Base-by-base conservation (phyloP, 2,888 invertebrate genomes). In the Chaetogeoica ovagalla region DNA sequence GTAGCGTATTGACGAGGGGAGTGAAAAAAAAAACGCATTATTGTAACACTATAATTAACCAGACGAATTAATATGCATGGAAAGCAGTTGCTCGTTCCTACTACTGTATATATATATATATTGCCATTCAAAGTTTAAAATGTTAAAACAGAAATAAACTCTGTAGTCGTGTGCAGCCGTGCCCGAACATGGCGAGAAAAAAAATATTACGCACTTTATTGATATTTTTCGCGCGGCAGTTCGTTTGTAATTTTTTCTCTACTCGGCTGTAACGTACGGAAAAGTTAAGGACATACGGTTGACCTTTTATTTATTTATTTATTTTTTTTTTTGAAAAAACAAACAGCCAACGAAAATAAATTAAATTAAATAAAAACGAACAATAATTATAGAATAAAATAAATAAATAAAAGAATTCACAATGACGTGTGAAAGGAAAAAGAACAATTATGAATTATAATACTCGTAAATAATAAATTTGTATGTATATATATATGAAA, bases 41-140 rank as follows among this genome's bases (percentile, higher is more conserved):
- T 77, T 62, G 62, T 60, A 77, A 77, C 59, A 77, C 70, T 70
- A 77, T 77, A 77, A 69, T 69, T 77, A 77, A 77, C 68, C 62
- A 62, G 37, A 69, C 70, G 62, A 77, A 77, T 76, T 76, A 76
- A 76, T 76, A 76, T 70, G 69, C 77, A 70, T 77, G 70, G 48
- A 68, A 68, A 76, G 68, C 68, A 48, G 62, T 77, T n/a, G 62
- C 68, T 66, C 37, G 30, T 11, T 23, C 55, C 74, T 8, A 17
- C 62, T 19, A 30, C 30, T 30, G 4, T 30, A 30, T 30, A 30
- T 30, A 30, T 30, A 30, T 4, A 30, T 30, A 19, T 62, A 30
- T 62, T 48, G 43, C 62, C 39, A 3, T 65, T 55, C 19, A 39
- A 65, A 55, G 74, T 74, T 39, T 57, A 74, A 30, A 66, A 74